Evolutionary conservation across 2,113 vertebrate genomes (phyloP), one percentile per base, ranked within the genome.

Genomic region (Gadus macrocephalus): DNA sequence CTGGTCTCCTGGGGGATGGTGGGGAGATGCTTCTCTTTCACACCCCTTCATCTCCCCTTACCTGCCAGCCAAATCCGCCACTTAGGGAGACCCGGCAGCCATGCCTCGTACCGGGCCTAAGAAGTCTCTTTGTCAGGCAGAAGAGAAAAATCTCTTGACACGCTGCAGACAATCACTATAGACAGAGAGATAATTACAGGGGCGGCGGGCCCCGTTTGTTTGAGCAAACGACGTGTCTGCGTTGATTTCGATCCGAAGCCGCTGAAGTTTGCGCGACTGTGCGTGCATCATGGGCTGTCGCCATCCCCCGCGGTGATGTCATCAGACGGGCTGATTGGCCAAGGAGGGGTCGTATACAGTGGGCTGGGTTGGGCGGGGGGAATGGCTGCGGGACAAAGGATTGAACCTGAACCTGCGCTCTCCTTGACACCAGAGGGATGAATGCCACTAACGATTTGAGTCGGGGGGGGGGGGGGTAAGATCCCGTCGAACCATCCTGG

Each of bases 161-260:
- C 67, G 72, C 67, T 74, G 63, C 74, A 75, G 77, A 73, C 70
- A 71, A 85, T 78, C 81, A 77, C 62, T 72, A 79, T 67, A 69
- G 87, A 87, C 85, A 84, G 78, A 74, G 64, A 79, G 71, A 84
- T 88, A 83, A 88, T 89, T 81, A 81, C 74, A 75, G 68, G 67
- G 53, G 70, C 65, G 35, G 55, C 55, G 55, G 55, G 2, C 81
- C 38, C 5, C 38, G 38, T 11, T 77, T 77, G 74, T 85, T 78
- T 69, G 5, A 78, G 67, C 19, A 19, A 85, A 86, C 74, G 68
- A 78, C 77, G 68, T 63, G 78, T 78, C 86, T 68, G 38, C 75
- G 80, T 70, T 76, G 82, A 87, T 87, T 89, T 70, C 76, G 62
- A 53, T 62, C 74, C 53, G 63, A 77, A 72, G 72, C 77, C 74